These are phyloP conservation scores for Rhagium mordax DNA, from an alignment of 2,888 invertebrate genomes.

Conservation along the genomic window DNA sequence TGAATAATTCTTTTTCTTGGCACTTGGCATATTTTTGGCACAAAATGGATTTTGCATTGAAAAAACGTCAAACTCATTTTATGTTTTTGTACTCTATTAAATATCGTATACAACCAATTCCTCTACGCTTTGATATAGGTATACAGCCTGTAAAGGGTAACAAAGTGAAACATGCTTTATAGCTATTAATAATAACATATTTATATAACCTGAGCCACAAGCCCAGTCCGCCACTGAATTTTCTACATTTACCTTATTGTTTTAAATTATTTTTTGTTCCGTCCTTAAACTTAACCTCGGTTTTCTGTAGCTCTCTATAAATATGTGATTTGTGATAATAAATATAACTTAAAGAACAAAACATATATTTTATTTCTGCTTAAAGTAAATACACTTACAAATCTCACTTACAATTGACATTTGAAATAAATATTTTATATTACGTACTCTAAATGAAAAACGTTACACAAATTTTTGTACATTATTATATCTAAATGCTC, in stretches of 20 bases:
- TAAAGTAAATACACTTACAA: slow-evolving; percentile 9
- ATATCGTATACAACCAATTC: no score
- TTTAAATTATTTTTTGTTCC: background rate
- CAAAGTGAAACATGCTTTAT: no score
- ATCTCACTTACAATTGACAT: slow-evolving; percentile 14
- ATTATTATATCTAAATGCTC: slow-evolving; percentile 8
- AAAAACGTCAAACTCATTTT: no score
- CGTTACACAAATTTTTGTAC: slow-evolving; percentile 17
- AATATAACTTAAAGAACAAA: background rate
- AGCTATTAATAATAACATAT: no score
- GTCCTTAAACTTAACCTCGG: background rate
- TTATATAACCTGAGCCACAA: no score
- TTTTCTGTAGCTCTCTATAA: background rate
- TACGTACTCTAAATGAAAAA: slow-evolving; percentile 4
- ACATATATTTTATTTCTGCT: background rate
- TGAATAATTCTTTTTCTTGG: no score
- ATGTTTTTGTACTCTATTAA: no score
- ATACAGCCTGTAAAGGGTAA: no score
- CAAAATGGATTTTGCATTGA: no score
- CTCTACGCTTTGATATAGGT: no score
- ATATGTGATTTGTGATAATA: background rate
- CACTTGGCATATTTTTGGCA: no score
- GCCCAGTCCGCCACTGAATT: no score
- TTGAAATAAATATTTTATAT: background rate
- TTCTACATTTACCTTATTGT: background rate